Base-by-base conservation (phyloP, 1,140 invertebrate genomes). In the Mactra quadrangularis region DNA sequence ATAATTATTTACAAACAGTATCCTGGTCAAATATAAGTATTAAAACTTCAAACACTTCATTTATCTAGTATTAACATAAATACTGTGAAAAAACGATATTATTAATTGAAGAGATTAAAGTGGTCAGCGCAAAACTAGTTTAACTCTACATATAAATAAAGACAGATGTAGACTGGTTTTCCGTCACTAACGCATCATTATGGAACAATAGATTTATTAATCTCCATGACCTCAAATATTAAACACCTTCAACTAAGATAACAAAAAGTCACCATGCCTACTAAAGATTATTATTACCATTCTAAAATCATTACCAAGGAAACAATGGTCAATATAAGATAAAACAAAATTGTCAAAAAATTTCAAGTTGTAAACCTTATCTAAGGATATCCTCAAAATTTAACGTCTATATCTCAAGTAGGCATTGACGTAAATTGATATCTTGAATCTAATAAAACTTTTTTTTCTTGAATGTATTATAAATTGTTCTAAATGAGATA, bases 351-450 rank as follows among this genome's bases (percentile, higher is more conserved):
- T 13, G 13, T 68, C 19, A 1, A 27, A 68, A 55, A 55, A 27
- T 19, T 55, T 55, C 6, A 7, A 6, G 52, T 55, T 27, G 19
- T 55, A 11, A 11, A 55, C 3, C 27, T 68, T 68, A 68, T 68
- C 64, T 47, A 68, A 38, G 64, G 64, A 68, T 50, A 68, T 50
- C 64, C 33, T 31, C 22, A 11, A 68, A 68, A 68, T 31, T 68
- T 25, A 50, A 47, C 64, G 4, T 27, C 45, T 68, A 68, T 68
- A 38, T 62, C 31, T 68, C 64, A 50, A 68, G 64, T 68, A 50
- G 47, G 38, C 31, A 68, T 68, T 68, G 64, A 68, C 64, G 64
- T 27, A 68, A 68, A 68, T 68, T 38, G 64, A 45, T 68, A 68
- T 68, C 64, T 68, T 31, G 41, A 47, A 47, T 38, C 35, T 68